A percentile compares a stretch with the other conserved stretches of the same genome.
Conservation (phyloP, 2,888 invertebrate genomes). For the Drosophila sordidula region DNA sequence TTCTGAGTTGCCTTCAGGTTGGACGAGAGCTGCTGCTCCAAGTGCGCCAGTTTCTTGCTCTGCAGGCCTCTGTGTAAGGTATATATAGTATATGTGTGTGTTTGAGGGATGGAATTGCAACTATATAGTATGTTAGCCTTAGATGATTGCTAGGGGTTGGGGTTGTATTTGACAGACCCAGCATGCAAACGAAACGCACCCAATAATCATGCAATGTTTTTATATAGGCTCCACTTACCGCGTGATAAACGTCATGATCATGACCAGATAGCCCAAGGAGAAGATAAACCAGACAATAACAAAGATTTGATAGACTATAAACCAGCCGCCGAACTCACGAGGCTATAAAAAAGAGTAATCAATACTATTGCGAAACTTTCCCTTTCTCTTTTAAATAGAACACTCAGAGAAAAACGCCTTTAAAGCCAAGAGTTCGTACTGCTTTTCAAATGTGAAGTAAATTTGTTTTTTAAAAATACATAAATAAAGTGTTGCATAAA, state of each 20-base stretch:
- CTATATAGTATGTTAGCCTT: slow-evolving; percentile 14
- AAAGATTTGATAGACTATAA: slow-evolving; percentile 91
- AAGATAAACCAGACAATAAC: slow-evolving; percentile 95
- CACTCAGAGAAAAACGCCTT: not conserved
- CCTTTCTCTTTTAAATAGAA: not conserved
- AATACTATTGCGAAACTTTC: not conserved
- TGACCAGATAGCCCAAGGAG: slow-evolving; percentile 95
- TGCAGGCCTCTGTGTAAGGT: slow-evolving; percentile 84
- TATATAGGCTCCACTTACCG: slow-evolving; percentile 77
- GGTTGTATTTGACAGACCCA: slow-evolving; percentile 3
- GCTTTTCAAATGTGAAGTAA: too few species aligned
- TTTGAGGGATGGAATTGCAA: slow-evolving; percentile 19
- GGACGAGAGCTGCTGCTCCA: slow-evolving; percentile 91
- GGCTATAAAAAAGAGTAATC: slow-evolving; percentile 62
- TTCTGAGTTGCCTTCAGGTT: slow-evolving; percentile 92
- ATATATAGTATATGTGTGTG: not conserved
- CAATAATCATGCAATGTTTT: slow-evolving; percentile 37
- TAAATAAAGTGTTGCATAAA: too few species aligned
- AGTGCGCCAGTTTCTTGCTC: slow-evolving; percentile 90
- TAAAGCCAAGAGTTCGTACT: too few species aligned
- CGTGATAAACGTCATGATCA: slow-evolving; percentile 94
- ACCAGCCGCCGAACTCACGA: slow-evolving; percentile 87
- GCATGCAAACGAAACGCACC: slow-evolving; percentile 42
- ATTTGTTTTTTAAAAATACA: too few species aligned
- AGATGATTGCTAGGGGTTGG: slow-evolving; percentile 14